Percentiles rank a stretch among this genome's conserved stretches.
Evolutionary conservation across 1,140 invertebrate genomes (phyloP).

Genomic region (Dendrolimus kikuchii): DNA sequence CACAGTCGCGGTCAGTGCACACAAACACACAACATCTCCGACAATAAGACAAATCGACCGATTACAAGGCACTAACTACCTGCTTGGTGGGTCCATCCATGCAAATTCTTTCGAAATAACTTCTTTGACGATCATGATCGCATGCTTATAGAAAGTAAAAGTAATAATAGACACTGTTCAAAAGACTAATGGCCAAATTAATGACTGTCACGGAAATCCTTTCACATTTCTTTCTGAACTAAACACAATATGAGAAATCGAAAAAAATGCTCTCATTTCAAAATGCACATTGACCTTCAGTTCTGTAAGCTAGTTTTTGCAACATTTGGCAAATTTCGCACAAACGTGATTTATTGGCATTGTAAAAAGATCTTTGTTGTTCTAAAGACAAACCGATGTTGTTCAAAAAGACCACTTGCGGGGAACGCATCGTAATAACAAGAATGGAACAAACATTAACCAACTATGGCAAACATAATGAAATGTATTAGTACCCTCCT

Average conservation of each 20-base stretch:
- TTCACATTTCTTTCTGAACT: slow-evolving; percentile 31
- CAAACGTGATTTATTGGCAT: slow-evolving; percentile 54
- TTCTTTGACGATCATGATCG: slow-evolving; percentile 32
- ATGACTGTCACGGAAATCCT: slow-evolving; percentile 54
- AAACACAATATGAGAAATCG: slow-evolving; percentile 22
- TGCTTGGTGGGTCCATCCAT: slow-evolving; percentile 49
- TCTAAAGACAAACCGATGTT: slow-evolving; percentile 26
- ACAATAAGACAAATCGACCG: slow-evolving; percentile 70
- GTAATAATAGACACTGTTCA: slow-evolving; percentile 38
- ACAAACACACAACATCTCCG: slow-evolving; percentile 63
- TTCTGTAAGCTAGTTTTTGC: slow-evolving; percentile 36
- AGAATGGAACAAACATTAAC: slow-evolving; percentile 20
- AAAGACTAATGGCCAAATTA: slow-evolving; percentile 53
- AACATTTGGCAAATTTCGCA: slow-evolving; percentile 60
- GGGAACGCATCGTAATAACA: slow-evolving; percentile 36
- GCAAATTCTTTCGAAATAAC: slow-evolving; percentile 35
- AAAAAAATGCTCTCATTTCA: slow-evolving; percentile 27
- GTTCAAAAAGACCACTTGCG: slow-evolving; percentile 58
- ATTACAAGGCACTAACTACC: slow-evolving; percentile 65
- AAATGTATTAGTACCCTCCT: slow-evolving; percentile 24
- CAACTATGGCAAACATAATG: slow-evolving; percentile 25
- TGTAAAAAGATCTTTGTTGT: slow-evolving; percentile 39
- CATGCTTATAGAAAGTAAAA: slow-evolving; percentile 62
- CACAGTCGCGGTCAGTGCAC: slow-evolving; percentile 59
- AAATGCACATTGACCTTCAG: slow-evolving; percentile 41